Percentiles rank a stretch among this genome's conserved stretches.
Evolutionary conservation across 2,888 invertebrate genomes (phyloP).

Genomic region (Sepiola atlantica): DNA sequence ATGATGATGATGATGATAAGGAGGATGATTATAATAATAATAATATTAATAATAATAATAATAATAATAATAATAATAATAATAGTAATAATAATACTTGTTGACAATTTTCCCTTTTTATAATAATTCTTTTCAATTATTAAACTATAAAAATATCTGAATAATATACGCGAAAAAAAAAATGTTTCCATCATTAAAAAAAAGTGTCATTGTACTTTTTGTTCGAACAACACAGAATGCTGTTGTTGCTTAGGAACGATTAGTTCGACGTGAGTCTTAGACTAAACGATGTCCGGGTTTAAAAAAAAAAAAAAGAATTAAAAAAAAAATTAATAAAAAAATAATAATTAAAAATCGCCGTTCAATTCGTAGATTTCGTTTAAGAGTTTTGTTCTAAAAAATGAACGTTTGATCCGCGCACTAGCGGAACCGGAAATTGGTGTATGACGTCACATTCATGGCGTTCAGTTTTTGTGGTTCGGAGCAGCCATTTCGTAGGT

Average conservation of each 20-base stretch:
- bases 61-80: slow-evolving; percentile 2
- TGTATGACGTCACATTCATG: background rate
- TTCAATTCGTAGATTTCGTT: background rate
- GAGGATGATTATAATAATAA: too few species aligned
- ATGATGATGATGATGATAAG: too few species aligned
- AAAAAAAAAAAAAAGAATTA: background rate
- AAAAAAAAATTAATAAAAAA: background rate
- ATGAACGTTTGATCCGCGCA: background rate
- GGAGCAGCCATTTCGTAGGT: slow-evolving; percentile 40
- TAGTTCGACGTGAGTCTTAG: background rate
- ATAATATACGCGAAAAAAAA: background rate
- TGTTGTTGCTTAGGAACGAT: background rate
- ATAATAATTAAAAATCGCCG: background rate
- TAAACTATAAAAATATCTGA: background rate
- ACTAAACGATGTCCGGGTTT: background rate
- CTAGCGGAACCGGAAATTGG: background rate
- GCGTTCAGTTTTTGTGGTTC: slow-evolving; percentile 34
- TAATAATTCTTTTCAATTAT: background rate
- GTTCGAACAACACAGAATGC: background rate
- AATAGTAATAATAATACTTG: background rate
- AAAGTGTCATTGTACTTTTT: background rate
- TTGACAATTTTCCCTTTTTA: too few species aligned
- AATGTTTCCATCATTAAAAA: background rate
- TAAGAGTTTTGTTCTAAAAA: background rate
- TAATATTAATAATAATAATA: background rate